phyloP scores from a whole-genome alignment of 2,888 invertebrate species.

The Ophioninae sp. region DNA sequence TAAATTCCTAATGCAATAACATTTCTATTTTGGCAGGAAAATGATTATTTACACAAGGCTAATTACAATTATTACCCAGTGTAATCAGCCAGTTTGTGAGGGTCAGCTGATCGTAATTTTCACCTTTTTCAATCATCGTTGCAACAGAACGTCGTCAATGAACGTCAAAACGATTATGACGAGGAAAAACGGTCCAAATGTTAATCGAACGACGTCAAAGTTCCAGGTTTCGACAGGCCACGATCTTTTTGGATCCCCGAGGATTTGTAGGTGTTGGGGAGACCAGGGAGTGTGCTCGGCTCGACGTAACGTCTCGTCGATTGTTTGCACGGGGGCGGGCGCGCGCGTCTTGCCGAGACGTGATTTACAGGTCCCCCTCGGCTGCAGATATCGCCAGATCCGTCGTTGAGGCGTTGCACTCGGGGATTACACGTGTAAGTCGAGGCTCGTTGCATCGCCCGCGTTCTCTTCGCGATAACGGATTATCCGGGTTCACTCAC shows the following conservation, averaged over 20 bases:
- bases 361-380: conserved; percentile 71
- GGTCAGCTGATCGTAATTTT: too few species aligned
- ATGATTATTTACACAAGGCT: too few species aligned
- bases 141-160: too few species aligned
- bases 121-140: too few species aligned
- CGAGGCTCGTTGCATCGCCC: not conserved
- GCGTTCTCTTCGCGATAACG: not conserved
- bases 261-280: conserved; percentile 10
- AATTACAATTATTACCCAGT: too few species aligned
- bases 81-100: too few species aligned
- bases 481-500: not conserved
- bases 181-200: not conserved
- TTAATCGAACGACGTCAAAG: not conserved
- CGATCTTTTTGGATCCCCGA: not conserved
- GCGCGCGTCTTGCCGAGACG: conserved; percentile 62
- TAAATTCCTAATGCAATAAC: too few species aligned
- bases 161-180: too few species aligned
- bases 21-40: too few species aligned
- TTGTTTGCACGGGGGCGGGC: conserved; percentile 67
- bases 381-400: conserved; percentile 71
- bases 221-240: not conserved
- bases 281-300: not conserved
- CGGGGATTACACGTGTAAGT: not conserved
- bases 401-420: conserved; percentile 46
- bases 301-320: conserved; percentile 61